These are phyloP conservation scores for Atherinosoma microstoma DNA, from an alignment of 2,797 vertebrate species.

Conservation along the genomic window DNA sequence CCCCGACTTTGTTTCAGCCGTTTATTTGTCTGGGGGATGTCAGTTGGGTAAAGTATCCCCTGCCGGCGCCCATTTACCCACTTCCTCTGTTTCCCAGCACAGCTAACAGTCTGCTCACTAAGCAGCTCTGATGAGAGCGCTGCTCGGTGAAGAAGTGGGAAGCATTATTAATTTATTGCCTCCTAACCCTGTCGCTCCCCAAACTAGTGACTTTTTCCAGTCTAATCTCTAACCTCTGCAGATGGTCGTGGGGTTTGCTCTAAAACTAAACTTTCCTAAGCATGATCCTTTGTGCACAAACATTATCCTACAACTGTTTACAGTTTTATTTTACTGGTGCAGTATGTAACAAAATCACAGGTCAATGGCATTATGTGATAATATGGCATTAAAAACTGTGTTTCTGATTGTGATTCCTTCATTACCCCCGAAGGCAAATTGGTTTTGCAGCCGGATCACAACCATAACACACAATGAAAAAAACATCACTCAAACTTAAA, in stretches of 20 bases:
- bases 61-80: conserved; percentile 15
- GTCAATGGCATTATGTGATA: no score
- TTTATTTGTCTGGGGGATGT: conserved; percentile 43
- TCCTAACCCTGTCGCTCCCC: conserved; percentile 36
- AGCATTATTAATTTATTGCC: conserved; percentile 55
- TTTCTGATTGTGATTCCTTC: no score
- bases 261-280: background rate
- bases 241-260: background rate
- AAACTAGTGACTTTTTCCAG: conserved; percentile 36
- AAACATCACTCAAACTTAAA: no score
- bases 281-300: background rate
- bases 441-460: no score
- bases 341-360: no score
- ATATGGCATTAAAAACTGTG: no score
- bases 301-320: no score
- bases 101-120: conserved; percentile 29
- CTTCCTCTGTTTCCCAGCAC: conserved; percentile 35
- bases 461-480: no score
- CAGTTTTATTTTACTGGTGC: no score
- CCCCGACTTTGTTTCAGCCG: conserved; percentile 22
- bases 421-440: no score
- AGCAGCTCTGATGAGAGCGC: conserved; percentile 28
- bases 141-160: conserved; percentile 32
- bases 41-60: conserved; percentile 14
- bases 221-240: conserved; percentile 43